Conservation (phyloP, 2,113 vertebrate species). For the Oxyruncus cristatus region DNA sequence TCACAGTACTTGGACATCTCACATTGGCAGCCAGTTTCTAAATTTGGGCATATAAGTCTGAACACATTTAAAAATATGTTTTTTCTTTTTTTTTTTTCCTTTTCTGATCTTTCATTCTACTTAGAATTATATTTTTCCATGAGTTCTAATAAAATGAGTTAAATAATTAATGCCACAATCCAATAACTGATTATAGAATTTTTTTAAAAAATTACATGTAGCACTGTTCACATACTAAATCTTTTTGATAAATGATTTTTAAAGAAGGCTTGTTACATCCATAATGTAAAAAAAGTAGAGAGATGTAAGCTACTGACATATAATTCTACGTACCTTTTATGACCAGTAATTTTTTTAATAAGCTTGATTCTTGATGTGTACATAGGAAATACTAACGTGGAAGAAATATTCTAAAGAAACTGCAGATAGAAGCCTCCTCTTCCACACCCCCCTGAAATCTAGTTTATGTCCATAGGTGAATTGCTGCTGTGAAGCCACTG, state of each 20-base stretch:
- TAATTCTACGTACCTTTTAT: slow-evolving; percentile 23
- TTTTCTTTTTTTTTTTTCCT: slow-evolving; percentile 3
- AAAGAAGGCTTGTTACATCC: slow-evolving; percentile 36
- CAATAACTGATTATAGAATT: slow-evolving; percentile 65
- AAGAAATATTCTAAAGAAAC: slow-evolving; percentile 37
- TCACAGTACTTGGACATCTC: not conserved
- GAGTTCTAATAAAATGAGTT: slow-evolving; percentile 57
- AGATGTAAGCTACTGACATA: not conserved
- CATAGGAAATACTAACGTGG: not conserved
- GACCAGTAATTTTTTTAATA: slow-evolving; percentile 38
- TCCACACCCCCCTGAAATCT: slow-evolving; percentile 53
- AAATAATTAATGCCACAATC: slow-evolving; percentile 65
- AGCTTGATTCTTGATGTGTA: not conserved
- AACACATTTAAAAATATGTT: not conserved
- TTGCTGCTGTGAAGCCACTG: slow-evolving; percentile 76
- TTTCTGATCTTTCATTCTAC: slow-evolving; percentile 19
- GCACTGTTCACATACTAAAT: slow-evolving; percentile 43
- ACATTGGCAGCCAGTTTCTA: not conserved
- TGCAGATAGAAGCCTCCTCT: slow-evolving; percentile 40
- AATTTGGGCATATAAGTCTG: not conserved
- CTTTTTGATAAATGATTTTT: slow-evolving; percentile 63
- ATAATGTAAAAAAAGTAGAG: slow-evolving; percentile 4
- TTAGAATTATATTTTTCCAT: slow-evolving; percentile 34
- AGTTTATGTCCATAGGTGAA: slow-evolving; percentile 83
- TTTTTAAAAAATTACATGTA: slow-evolving; percentile 33